Base-by-base conservation (phyloP, 1,140 invertebrate genomes). In the Drosophila lini region DNA sequence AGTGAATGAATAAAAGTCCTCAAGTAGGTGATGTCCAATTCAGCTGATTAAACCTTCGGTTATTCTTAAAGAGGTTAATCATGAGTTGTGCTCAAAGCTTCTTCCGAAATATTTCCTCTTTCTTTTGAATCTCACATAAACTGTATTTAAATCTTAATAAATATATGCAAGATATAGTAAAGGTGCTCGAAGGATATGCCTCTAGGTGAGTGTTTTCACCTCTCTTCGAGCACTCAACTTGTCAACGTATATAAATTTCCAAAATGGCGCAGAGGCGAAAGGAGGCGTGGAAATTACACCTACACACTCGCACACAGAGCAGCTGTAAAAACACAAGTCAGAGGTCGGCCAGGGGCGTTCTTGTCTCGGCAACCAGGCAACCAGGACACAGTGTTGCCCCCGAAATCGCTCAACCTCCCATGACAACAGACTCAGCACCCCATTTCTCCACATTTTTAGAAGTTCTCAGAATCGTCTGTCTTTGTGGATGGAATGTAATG, bases 171-270 rank as follows among this genome's bases (percentile, higher is more conserved):
- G 2, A 44, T 19, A 19, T 19, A 19, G 42, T 19, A 5, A 45
- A 45, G 13, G 6, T 22, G 41, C 10, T 19, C n/a, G 41, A 5
- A 19, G 9, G 3, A 32, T 47, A 15, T 59, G 34, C 15, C 63
- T 25, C 44, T 44, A 62, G 63, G 15, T 63, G 44, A 50, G 59
- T 50, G 44, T 16, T 68, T 50, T 28, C 38, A 42, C 45, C 64
- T 68, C 32, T 25, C 25, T 28, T 16, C 32, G 10, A 28, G 44
- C 42, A 38, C 62, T 77, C 62, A 68, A 64, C 74, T 78, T 84
- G 78, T 84, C 81, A 85, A 86, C 78, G 68, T 42, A 50, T 63
- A 86, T 84, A 84, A 63, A 86, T 78, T 86, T 85, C 50, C 56
- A 74, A 64, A 55, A 40, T 32, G 40, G 11, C 32, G n/a, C 6